Conservation (phyloP, 2,113 vertebrate species). For the Neoarius graeffei region DNA sequence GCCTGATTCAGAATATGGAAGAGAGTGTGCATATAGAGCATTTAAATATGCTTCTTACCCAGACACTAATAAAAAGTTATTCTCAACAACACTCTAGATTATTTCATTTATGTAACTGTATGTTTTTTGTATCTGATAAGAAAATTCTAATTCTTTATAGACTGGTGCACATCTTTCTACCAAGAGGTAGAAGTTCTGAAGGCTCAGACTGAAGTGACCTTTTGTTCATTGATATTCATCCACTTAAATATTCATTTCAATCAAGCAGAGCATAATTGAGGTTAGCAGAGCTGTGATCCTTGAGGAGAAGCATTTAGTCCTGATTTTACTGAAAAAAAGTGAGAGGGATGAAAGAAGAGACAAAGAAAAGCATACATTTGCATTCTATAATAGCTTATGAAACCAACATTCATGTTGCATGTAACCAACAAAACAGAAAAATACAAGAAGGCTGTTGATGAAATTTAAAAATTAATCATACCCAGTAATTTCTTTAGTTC, state of each 20-base stretch:
- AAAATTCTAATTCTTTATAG: neutral
- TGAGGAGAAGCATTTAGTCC: slow-evolving; percentile 45
- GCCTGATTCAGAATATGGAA: too few species aligned
- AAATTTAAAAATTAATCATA: neutral
- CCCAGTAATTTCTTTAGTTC: neutral
- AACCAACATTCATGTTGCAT: neutral
- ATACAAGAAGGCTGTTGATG: neutral
- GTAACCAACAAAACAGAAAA: neutral
- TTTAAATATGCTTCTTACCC: neutral
- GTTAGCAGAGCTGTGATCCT: slow-evolving; percentile 49
- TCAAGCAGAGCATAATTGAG: slow-evolving; percentile 52
- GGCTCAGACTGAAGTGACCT: slow-evolving; percentile 38
- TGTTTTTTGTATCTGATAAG: neutral
- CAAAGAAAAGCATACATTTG: slow-evolving; percentile 3
- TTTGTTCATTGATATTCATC: slow-evolving; percentile 53
- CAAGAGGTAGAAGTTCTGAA: slow-evolving; percentile 23
- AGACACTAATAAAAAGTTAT: neutral
- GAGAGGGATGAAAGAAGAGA: neutral
- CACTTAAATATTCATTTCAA: slow-evolving; percentile 56
- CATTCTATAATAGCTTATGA: slow-evolving; percentile 1
- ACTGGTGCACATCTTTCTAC: slow-evolving; percentile 9
- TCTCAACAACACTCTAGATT: neutral
- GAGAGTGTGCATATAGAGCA: neutral
- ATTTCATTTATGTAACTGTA: neutral
- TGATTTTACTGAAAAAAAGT: slow-evolving; percentile 39